phyloP scores from a whole-genome alignment of 2,797 vertebrate genomes.

The Borostomias antarcticus region DNA sequence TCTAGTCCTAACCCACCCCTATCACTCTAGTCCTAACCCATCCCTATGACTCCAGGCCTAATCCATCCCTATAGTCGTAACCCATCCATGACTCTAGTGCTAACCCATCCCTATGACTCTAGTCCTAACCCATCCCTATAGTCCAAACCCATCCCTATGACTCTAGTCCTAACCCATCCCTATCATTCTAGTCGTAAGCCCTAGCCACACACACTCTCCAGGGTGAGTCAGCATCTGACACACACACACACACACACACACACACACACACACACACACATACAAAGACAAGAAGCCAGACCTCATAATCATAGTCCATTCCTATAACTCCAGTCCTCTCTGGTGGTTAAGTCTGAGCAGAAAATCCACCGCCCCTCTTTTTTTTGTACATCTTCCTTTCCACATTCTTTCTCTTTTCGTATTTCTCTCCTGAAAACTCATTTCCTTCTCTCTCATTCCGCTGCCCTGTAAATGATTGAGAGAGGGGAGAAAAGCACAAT shows the following conservation, averaged over 20 bases:
- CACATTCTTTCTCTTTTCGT: neutral
- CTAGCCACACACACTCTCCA: conserved; percentile 4
- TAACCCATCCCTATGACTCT: no score
- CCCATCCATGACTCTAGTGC: no score
- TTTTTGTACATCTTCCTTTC: neutral
- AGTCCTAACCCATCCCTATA: no score
- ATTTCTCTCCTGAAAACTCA: neutral
- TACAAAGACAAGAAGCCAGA: neutral
- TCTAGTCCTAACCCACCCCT: no score
- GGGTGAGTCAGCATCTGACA: neutral
- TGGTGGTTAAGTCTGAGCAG: neutral
- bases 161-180: no score
- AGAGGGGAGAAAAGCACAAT: neutral
- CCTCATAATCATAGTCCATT: conserved; percentile 14
- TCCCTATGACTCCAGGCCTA: no score
- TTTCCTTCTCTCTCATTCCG: neutral
- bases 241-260: neutral
- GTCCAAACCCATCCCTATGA: no score
- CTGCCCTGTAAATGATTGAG: neutral
- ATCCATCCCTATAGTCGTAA: no score
- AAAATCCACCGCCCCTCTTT: neutral
- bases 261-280: neutral
- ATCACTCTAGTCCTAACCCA: no score
- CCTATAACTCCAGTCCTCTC: neutral
- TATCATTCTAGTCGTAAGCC: no score